Base-by-base conservation (phyloP, 2,888 invertebrate genomes). In the Eristalis pertinax region DNA sequence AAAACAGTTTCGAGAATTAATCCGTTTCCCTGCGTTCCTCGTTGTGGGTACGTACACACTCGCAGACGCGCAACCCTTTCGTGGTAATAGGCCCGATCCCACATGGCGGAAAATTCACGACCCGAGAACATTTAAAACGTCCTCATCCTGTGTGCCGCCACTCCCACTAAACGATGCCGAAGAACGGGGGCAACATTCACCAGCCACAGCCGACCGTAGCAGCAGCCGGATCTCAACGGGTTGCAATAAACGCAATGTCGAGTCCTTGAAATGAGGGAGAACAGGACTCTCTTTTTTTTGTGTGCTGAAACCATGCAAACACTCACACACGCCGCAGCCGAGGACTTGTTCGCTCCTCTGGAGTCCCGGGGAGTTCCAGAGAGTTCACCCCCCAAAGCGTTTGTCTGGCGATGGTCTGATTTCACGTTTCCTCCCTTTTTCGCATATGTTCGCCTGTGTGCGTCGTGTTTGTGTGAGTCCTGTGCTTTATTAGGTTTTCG, bases 401-500 rank as follows among this genome's bases (percentile, higher is more conserved):
- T 72, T 64, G 84, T 81, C 84, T 85, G 80, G 68, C 50, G 19
- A 41, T 70, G 67, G 70, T 75, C 84, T 84, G 64, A 38, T 69
- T 19, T 38, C 29, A 19, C 24, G 29, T 73, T 41, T 63, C 35
- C 32, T 19, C 35, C 38, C 65, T 15, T 41, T 4, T 41, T 13
- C 41, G 10, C 15, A 58, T n/a, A 22, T 4, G 22, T 4, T 22
- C 58, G 58, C 10, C 11, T 64, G 29, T 64, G 38, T 65, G 38
- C 2, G 7, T 3, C n/a, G 69, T 26, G 50, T 35, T 74, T 50
- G n/a, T 7, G 19, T 7, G 50, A n/a, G 19, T 19, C 4, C 76
- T 82, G 82, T 60, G 82, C 78, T 82, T 86, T 86, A 86, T 86
- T 86, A 86, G 77, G 77, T 85, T 85, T 81, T 81, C 77, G 41